phyloP scores from a whole-genome alignment of 2,113 vertebrate genomes.

The Sterrhoptilus dennistouni region DNA sequence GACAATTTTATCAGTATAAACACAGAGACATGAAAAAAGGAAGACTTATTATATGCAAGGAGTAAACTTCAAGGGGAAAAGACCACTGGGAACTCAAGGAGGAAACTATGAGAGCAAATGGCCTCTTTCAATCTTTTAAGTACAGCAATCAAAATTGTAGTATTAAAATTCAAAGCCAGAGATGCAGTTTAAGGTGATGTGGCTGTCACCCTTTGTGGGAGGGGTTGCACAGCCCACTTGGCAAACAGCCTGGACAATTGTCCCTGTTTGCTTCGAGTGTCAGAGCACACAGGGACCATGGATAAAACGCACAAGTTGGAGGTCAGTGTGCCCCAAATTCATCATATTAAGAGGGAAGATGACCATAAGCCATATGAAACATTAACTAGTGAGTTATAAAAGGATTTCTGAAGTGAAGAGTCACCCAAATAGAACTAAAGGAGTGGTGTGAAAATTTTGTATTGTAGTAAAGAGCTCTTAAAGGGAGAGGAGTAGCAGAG shows the following conservation, averaged over 20 bases:
- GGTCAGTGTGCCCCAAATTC: neutral
- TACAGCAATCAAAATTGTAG: neutral
- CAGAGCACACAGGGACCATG: neutral
- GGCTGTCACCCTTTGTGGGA: neutral
- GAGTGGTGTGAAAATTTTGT: neutral
- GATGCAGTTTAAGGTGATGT: neutral
- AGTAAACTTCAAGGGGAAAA: neutral
- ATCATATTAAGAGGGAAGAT: neutral
- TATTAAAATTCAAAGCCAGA: neutral
- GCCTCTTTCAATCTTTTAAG: neutral
- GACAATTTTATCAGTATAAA: conserved; percentile 6
- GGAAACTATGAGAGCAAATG: neutral
- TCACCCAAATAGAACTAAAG: neutral
- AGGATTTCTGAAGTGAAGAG: neutral
- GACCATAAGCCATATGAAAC: neutral
- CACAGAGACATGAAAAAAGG: neutral
- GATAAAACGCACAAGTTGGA: neutral
- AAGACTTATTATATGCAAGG: neutral
- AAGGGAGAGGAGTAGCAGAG: neutral
- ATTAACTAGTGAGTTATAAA: neutral
- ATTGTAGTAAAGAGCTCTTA: neutral
- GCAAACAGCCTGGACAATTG: neutral
- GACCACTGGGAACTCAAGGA: neutral
- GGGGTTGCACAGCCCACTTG: neutral
- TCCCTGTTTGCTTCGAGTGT: neutral